Base-by-base conservation (phyloP, 2,888 invertebrate species). In the Melanostoma scalare region DNA sequence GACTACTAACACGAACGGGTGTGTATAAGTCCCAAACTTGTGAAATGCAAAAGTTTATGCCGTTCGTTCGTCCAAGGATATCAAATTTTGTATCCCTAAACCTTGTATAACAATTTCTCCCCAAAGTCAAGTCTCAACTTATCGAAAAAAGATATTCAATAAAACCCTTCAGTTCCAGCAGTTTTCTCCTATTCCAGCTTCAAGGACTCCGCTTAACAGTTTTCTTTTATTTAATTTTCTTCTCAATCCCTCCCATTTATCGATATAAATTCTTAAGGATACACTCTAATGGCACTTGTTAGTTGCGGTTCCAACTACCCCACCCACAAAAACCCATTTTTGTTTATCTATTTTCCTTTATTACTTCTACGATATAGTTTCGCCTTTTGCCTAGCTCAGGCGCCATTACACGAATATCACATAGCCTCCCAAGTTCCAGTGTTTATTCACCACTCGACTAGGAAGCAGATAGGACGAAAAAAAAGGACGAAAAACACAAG, bases 191-290 rank as follows among this genome's bases (percentile, higher is more conserved):
- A 4, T 31, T 4, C 3, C 40, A 42, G 3, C 4, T 6, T 2
- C 3, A 46, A 20, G 35, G 10, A 20, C 2, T 9, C 20, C 46
- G 10, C 20, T 46, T 8, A 61, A 44, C 33, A 33, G 44, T 60
- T 60, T 44, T 46, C 35, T 46, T 46, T 56, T 40, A 56, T 56
- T 31, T 36, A 56, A 30, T 40, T 56, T 56, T 61, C 36, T 46
- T 46, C 46, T 61, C 35, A n/a, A 20, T 44, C 46, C 31, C 33
- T 46, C 46, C 46, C 61, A 61, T 20, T 61, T 61, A 46, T 61
- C 61, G 46, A 73, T 52, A 75, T 36, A 58, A 44, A 72, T 65
- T 77, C 58, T 20, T 65, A 65, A 72, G 58, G 65, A 72, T 65
- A 71, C 65, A 38, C 65, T 65, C 72, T 50, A 65, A 58, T 35